These are phyloP conservation scores for Carcharodon carcharias DNA, from an alignment of 2,797 vertebrate genomes.

Conservation along the genomic window DNA sequence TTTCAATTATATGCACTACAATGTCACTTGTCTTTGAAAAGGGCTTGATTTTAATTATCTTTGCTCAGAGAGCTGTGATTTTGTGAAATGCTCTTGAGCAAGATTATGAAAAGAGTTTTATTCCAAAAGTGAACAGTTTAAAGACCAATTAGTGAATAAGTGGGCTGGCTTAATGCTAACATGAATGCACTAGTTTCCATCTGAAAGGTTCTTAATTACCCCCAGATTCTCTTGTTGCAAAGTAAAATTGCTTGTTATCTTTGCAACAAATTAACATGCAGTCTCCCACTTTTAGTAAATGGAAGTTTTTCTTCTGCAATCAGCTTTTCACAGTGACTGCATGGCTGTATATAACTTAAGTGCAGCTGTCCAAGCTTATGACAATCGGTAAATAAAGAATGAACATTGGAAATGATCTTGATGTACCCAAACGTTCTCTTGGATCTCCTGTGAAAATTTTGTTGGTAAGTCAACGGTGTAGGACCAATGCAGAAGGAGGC, in stretches of 20 bases:
- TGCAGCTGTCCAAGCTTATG: neutral
- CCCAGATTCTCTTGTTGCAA: conserved; percentile 33
- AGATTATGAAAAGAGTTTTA: conserved; percentile 37
- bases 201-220: conserved; percentile 32
- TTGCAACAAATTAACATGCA: conserved; percentile 32
- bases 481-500: neutral
- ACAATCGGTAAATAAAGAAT: neutral
- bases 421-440: neutral
- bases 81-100: conserved; percentile 35
- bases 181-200: conserved; percentile 36
- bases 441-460: neutral
- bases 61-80: conserved; percentile 35
- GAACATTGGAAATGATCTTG: neutral
- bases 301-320: neutral
- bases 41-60: conserved; percentile 38
- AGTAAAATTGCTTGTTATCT: conserved; percentile 36
- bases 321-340: neutral
- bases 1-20: conserved; percentile 35
- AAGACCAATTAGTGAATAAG: conserved; percentile 37
- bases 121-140: conserved; percentile 38
- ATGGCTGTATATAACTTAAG: neutral
- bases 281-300: conserved; percentile 19
- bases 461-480: neutral
- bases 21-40: conserved; percentile 37
- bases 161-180: conserved; percentile 36